phyloP scores from a whole-genome alignment of 2,113 vertebrate species.

The Cricetomys ansorgei region DNA sequence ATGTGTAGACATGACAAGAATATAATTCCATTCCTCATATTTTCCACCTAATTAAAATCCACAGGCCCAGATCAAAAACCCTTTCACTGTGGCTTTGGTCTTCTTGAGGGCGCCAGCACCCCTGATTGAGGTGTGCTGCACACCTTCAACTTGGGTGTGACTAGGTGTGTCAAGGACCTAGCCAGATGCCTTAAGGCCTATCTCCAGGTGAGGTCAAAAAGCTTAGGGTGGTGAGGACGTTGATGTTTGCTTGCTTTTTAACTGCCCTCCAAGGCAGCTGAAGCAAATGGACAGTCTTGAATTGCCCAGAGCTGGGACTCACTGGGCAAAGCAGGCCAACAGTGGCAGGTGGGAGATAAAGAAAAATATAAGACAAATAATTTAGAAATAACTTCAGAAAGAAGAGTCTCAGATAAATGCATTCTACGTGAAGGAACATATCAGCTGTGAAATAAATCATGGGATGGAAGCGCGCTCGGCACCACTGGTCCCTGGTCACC shows the following conservation, averaged over 20 bases:
- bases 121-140: not conserved
- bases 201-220: not conserved
- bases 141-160: not conserved
- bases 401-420: not conserved
- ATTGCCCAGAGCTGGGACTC: not conserved
- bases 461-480: not conserved
- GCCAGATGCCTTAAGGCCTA: not conserved
- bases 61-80: not conserved
- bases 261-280: not conserved
- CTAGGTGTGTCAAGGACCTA: not conserved
- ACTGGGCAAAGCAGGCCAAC: not conserved
- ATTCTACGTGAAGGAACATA: not conserved
- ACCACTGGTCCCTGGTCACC: not conserved
- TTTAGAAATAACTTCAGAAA: not conserved
- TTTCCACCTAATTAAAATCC: conserved; percentile 27
- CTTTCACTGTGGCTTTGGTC: not conserved
- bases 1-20: not conserved
- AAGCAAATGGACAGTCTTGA: not conserved
- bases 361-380: not conserved
- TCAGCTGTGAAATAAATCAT: not conserved
- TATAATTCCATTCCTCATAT: not conserved
- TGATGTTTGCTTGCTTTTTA: not conserved
- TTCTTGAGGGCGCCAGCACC: not conserved
- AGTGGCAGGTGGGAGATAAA: not conserved
- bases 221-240: not conserved